Conservation (phyloP, 2,888 invertebrate species). For the Bellardia bayeri region DNA sequence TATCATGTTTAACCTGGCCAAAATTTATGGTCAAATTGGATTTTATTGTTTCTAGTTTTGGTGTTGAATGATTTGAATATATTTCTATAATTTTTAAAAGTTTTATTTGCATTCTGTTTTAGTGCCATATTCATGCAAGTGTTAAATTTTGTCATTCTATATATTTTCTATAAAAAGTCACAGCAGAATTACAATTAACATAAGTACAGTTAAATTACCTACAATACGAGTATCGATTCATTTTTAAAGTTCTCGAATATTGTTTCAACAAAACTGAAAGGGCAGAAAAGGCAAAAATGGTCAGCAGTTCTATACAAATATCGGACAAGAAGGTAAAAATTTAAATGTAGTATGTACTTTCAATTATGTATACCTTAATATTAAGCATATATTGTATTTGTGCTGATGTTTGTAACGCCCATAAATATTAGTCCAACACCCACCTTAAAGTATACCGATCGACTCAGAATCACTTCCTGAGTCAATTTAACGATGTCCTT, state of each 20-base stretch:
- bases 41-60: background rate
- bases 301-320: conserved; percentile 78
- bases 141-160: background rate
- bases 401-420: no score
- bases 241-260: conserved; percentile 11
- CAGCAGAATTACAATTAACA: conserved; percentile 25
- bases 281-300: conserved; percentile 72
- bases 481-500: no score
- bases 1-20: conserved; percentile 25
- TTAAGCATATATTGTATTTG: no score
- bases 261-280: conserved; percentile 2
- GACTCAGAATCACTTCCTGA: no score
- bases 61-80: background rate
- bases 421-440: no score
- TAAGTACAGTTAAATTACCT: conserved; percentile 49
- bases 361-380: no score
- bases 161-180: conserved; percentile 20
- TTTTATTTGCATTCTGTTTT: conserved; percentile 33
- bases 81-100: background rate
- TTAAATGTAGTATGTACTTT: no score
- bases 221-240: conserved; percentile 7
- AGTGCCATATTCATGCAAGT: conserved; percentile 37
- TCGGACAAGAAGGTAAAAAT: conserved; percentile 77
- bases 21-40: conserved; percentile 20
- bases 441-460: no score